Base-by-base conservation (phyloP, 2,113 vertebrate species). In the Sebastes fasciatus region DNA sequence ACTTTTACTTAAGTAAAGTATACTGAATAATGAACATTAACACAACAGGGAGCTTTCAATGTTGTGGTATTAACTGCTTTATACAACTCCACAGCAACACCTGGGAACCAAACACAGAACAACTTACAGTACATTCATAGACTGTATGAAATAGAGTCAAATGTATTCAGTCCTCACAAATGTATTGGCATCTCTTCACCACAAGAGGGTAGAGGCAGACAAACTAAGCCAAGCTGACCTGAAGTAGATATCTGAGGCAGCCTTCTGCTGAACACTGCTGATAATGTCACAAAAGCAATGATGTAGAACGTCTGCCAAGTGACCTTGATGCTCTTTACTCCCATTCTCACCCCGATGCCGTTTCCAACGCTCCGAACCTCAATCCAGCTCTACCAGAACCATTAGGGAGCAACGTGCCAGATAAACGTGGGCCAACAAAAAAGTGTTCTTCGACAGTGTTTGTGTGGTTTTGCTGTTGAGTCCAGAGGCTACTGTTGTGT, bases 241-340 rank as follows among this genome's bases (percentile, higher is more conserved):
- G 72, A 77, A 19, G 62, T 72, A 45, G 10, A 8, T 75, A 82
- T 88, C 62, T 75, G 68, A 83, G 77, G 64, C 68, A 49, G 65
- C 82, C 73, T 79, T 81, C 87, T 87, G 83, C 81, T 85, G 74
- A 72, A 58, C 57, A 58, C 72, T 64, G 86, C 85, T 87, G 89
- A 92, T 89, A 88, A 82, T 84, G 84, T 88, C 90, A 87, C 85
- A 78, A 51, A 70, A 78, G 84, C 78, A 89, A 62, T 16, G 55
- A 77, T 89, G 84, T 71, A 61, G 79, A 79, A 71, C 60, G 69
- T 66, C 63, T 82, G 89, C 90, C 86, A 89, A 85, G 86, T 87
- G 79, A 92, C 92, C 94, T 89, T 83, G 85, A 91, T 91, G 89
- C 87, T 90, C 90, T 90, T 91, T 89, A 74, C 79, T 88, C 91